Base-by-base conservation (phyloP, 2,797 vertebrate species). In the Hylomyscus alleni region DNA sequence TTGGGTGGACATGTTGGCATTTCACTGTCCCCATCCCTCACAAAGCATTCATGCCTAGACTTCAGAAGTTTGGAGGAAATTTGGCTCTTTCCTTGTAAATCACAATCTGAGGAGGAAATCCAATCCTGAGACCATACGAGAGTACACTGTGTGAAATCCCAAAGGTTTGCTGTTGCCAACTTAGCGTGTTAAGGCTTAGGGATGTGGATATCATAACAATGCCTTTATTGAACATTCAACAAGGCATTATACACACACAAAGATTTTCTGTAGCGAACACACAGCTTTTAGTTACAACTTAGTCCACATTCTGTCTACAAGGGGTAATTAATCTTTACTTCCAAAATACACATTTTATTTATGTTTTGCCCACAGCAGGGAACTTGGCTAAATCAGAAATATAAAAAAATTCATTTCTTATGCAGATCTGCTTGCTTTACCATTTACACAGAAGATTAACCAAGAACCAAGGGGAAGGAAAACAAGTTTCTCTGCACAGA, bases 221-320 rank as follows among this genome's bases (percentile, higher is more conserved):
- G 37, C 11, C 52, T 50, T 83, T 37, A 67, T 0, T 73, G 81
- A 65, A 76, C 52, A 90, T 56, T 52, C 84, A 90, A 82, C 5
- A 76, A 90, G 85, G 8, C 19, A 58, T 87, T 72, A 81, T 72
- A 76, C 31, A 75, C 4, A 89, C 56, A 83, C 40, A 83, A 75
- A 47, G 62, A 72, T 84, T 83, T 96, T 52, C 94, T 56, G 31
- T 20, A 22, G 88, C n/a, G 1, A 26, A 52, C 67, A 52, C 60
- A 31, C 15, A 78, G 62, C 69, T 91, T 81, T 95, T n/a, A 69
- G 60, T 69, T 84, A 89, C 91, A 96, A 78, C 19, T 73, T 67
- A 77, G 47, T 22, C 56, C 19, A 7, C 11, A 40, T 31, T 26
- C 72, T 54, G 44, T 65, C 65, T 75, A 1, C 26, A 14, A 89